Evolutionary conservation across 2,797 vertebrate genomes (phyloP), one percentile per base, ranked within the genome.

Genomic region (Ara ararauna): DNA sequence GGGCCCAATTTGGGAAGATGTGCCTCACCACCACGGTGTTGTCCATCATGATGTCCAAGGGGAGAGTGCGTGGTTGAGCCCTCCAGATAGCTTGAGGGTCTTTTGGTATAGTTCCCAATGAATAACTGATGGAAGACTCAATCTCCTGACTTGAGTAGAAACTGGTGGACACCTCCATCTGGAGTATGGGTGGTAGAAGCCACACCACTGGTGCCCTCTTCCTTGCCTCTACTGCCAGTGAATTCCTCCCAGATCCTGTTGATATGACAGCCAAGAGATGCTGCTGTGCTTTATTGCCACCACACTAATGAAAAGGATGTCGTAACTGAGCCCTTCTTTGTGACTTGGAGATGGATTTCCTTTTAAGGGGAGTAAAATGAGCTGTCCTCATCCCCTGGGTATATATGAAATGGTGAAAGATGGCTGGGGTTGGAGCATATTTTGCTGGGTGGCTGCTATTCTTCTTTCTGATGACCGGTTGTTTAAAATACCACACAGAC

Each of bases 271-370:
- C 75, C 82, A 50, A 23, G 89, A 90, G 82, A 76, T 65, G 87
- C 94, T 85, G 66, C 87, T 60, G 47, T 93, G 89, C 91, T 95
- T 96, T 92, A 88, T 94, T 88, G 93, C 96, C 91, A 77, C 91
- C 72, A 42, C 15, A 20, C 60, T 96, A 95, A 97, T 91, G 93
- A 94, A 94, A 94, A 64, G 90, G 79, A 83, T 38, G 21, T 90
- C 74, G 76, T 53, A 88, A 44, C 74, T 7, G 60, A 83, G 77
- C 47, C 32, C 30, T 48, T 88, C 68, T 53, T 79, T 89, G 87
- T 90, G 93, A 85, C 75, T 88, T 38, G 85, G 74, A 87, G 83
- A 90, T 84, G 86, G 27, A 78, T 92, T 93, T 93, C 79, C 73
- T 95, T 83, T 84, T 86, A 54, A 67, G 91, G 85, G 0, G 2